Percentiles rank a stretch among this genome's conserved stretches.
phyloP scores from a whole-genome alignment of 2,888 invertebrate genomes.

The Sylvicola cinctus region DNA sequence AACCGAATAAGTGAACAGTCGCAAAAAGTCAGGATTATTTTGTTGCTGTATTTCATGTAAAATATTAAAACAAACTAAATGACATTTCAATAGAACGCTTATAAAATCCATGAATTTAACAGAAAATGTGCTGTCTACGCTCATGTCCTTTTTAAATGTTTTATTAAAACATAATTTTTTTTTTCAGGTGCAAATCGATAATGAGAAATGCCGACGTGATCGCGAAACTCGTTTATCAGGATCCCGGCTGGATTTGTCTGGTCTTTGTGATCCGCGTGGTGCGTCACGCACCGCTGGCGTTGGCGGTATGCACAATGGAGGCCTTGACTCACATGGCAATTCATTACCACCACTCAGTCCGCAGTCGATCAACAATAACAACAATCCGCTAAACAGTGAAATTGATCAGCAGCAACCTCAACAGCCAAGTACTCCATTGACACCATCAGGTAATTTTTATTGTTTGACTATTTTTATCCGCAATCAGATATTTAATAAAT shows the following conservation, averaged over 20 bases:
- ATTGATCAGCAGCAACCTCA: conserved; percentile 5
- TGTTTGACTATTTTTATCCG: too few relatives aligned
- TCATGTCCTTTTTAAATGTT: too few relatives aligned
- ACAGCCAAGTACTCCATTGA: conserved; percentile 16
- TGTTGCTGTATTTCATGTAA: too few relatives aligned
- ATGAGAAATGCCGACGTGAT: conserved; percentile 26
- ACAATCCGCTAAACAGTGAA: conserved; percentile 3
- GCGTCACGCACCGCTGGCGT: conserved; percentile 11
- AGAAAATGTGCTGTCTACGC: too few relatives aligned
- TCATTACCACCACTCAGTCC: conserved; percentile 14
- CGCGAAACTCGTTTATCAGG: conserved; percentile 17
- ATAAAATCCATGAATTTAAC: too few relatives aligned
- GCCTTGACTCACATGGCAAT: conserved; percentile 18
- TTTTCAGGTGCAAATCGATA: conserved; percentile 24
- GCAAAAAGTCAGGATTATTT: too few relatives aligned
- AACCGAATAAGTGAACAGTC: too few relatives aligned
- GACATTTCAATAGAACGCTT: too few relatives aligned
- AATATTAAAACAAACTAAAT: too few relatives aligned
- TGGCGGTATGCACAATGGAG: conserved; percentile 9
- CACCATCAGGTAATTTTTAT: conserved; percentile 21
- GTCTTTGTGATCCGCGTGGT: conserved; percentile 16
- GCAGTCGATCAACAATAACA: conserved; percentile 10
- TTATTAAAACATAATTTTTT: too few relatives aligned
- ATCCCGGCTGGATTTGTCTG: conserved; percentile 20
- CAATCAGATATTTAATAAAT: too few relatives aligned